These are phyloP conservation scores for Matsumurasca onukii DNA, from an alignment of 1,140 invertebrate genomes.

Conservation along the genomic window DNA sequence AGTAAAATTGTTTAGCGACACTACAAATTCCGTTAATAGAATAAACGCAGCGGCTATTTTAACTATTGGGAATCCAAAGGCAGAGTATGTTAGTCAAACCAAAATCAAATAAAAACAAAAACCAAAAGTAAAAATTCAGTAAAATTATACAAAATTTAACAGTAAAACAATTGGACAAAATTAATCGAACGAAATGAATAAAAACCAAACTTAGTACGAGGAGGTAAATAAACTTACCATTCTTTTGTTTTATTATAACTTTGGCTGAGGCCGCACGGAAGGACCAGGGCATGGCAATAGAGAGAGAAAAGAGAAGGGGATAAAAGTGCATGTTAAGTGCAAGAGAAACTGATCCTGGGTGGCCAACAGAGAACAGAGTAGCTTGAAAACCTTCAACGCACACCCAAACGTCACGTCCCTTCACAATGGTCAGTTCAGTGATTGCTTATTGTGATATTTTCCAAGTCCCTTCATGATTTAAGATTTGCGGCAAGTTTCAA, in stretches of 20 bases:
- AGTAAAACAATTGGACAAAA: constrained; percentile 37
- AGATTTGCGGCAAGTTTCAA: no score
- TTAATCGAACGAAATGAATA: constrained; percentile 44
- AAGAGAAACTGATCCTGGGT: no score
- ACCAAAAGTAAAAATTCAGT: constrained; percentile 28
- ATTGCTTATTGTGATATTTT: no score
- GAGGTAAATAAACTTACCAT: constrained; percentile 53
- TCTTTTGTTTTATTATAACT: constrained; percentile 58
- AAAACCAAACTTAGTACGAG: constrained; percentile 34
- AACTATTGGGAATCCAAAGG: constrained; percentile 12
- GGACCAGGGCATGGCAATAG: constrained; percentile 42
- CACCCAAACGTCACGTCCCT: no score
- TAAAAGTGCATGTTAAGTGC: constrained; percentile 44
- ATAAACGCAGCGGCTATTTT: neutral
- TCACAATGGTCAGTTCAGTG: no score
- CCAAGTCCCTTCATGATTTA: no score
- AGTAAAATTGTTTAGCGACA: neutral
- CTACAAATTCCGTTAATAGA: no score
- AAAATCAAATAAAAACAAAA: constrained; percentile 32
- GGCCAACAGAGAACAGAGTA: constrained; percentile 29
- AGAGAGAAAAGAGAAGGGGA: constrained; percentile 41
- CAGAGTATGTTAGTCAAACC: constrained; percentile 1
- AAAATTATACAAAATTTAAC: constrained; percentile 32
- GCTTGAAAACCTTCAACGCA: no score
- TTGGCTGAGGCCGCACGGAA: constrained; percentile 56